Conservation (phyloP, 2,797 vertebrate species). For the Cottoperca gobio region DNA sequence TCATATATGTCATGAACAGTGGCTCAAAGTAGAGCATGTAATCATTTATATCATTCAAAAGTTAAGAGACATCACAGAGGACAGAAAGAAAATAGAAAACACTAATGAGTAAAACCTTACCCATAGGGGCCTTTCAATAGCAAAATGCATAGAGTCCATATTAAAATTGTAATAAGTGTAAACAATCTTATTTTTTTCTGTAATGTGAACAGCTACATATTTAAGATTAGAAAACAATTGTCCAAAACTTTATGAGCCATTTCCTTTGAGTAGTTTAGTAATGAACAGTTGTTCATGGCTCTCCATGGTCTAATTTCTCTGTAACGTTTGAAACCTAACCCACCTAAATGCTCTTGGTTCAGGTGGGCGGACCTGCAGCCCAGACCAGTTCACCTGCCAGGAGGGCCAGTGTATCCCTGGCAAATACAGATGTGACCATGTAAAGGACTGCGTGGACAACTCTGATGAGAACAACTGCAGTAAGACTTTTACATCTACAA, state of each 20-base stretch:
- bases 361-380: conserved; percentile 78
- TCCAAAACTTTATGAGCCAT: not conserved
- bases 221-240: not conserved
- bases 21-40: not conserved
- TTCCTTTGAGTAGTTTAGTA: not conserved
- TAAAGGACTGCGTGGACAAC: conserved; percentile 82
- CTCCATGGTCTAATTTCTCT: not conserved
- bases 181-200: no score
- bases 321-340: conserved; percentile 1
- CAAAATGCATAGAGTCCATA: not conserved
- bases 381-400: conserved; percentile 81
- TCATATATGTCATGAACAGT: not conserved
- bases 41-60: not conserved
- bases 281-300: not conserved
- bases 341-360: conserved; percentile 9
- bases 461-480: conserved; percentile 83
- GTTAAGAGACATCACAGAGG: not conserved
- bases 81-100: not conserved
- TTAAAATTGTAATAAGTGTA: not conserved
- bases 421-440: conserved; percentile 80
- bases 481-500: conserved; percentile 58
- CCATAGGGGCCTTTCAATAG: not conserved
- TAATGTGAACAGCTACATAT: not conserved
- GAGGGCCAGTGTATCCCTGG: conserved; percentile 83
- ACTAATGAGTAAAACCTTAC: conserved; percentile 16